These are phyloP conservation scores for Dendrophyllia cribrosa DNA, from an alignment of 64 coral and sea anemone species.

Conservation along the genomic window DNA sequence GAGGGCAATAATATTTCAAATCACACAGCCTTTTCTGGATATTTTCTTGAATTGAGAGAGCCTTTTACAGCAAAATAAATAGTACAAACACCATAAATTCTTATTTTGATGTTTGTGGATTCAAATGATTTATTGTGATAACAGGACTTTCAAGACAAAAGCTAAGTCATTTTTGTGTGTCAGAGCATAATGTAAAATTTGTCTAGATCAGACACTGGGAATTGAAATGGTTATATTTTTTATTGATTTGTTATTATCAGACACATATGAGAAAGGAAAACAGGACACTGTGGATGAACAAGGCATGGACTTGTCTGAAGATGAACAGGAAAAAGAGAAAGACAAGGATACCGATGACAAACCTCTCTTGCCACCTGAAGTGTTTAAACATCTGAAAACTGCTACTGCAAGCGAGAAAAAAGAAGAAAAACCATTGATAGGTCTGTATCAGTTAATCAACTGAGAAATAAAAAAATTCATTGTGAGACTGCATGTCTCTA, in stretches of 20 bases:
- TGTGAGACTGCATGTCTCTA: no score
- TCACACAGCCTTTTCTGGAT: no score
- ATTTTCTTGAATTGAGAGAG: no score
- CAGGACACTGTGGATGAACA: slow-evolving; percentile 47
- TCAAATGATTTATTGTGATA: no score
- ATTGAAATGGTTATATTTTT: background rate
- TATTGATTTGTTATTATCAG: slow-evolving; percentile 20
- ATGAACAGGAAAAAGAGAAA: background rate
- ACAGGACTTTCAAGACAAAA: no score
- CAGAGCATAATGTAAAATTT: no score
- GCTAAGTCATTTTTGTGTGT: no score
- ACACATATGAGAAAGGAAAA: slow-evolving; percentile 78
- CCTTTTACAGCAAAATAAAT: no score
- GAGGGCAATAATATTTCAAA: no score
- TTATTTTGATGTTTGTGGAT: no score
- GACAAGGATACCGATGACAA: slow-evolving; percentile 4
- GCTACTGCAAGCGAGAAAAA: slow-evolving; percentile 25
- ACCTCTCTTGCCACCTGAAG: slow-evolving; percentile 69
- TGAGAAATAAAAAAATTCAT: background rate
- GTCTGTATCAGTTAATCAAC: background rate
- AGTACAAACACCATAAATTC: no score
- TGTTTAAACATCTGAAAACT: slow-evolving; percentile 76
- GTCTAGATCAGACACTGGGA: background rate
- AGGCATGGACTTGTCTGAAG: slow-evolving; percentile 20
- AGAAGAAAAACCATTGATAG: slow-evolving; percentile 4